Evolutionary conservation across 2,113 vertebrate species (phyloP), one percentile per base, ranked within the genome.

Genomic region (Melospiza georgiana): DNA sequence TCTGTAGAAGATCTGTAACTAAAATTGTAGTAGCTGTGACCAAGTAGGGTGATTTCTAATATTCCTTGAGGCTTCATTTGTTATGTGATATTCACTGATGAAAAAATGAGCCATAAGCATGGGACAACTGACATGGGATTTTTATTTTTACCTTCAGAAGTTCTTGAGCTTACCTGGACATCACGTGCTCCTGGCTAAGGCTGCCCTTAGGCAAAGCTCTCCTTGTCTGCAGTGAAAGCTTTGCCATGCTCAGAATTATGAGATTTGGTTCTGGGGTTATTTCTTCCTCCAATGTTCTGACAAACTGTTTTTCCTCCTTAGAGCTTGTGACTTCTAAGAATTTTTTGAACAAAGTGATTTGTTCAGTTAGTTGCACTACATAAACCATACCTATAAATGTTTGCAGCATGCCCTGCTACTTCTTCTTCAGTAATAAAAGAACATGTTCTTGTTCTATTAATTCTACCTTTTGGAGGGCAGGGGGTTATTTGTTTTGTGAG

Each of bases 401-500:
- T 95, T 93, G 73, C 8, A 11, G 69, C 23, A 27, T 61, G 54
- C 69, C 52, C 39, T 55, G 73, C 37, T 83, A 49, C 57, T 92
- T 95, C 94, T 87, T 94, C 78, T 63, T 92, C 77, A 63, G 84
- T 85, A 90, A 94, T 93, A 92, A 93, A 95, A 94, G 90, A 84
- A 43, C 51, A 48, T 73, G 75, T 63, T 63, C n/a, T 61, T 85
- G 63, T 95, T 96, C 90, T 91, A 71, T 87, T 97, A 97, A 92
- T 94, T 90, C 89, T 83, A n/a, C 87, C 84, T 96, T 95, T 95
- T 61, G 25, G 84, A 93, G 89, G 76, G 86, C 87, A 93, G 35
- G 44, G 57, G 61, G 8, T 93, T 92, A 90, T 90, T 91, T 92
- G 75, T 77, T 94, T 86, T 74, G 58, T 19, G 62, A 79, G 67